Evolutionary conservation across 2,797 vertebrate genomes (phyloP), one percentile per base, ranked within the genome.

Genomic region (Craterocephalus amniculus): DNA sequence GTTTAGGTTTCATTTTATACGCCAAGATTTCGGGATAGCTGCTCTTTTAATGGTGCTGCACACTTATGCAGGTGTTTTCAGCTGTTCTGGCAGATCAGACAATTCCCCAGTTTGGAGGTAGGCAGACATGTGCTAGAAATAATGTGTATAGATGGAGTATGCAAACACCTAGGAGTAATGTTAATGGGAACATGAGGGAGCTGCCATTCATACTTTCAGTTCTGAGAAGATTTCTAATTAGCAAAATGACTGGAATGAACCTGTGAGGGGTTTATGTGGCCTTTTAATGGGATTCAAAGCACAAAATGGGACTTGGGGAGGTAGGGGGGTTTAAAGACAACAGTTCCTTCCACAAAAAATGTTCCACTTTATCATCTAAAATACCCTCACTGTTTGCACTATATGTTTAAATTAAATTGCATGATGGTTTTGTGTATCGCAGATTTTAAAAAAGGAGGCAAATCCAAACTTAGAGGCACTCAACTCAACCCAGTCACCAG

Each of bases 121-220:
- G 67, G 56, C 38, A 34, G 61, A 68, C 48, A 40, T 73, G 54
- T 32, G 43, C 40, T 59, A 74, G 67, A 34, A 69, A 69, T 68
- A 56, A 74, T 43, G 49, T 14, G 29, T 49, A 36, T 26, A 55
- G 49, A 52, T 8, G 26, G 26, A 75, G 54, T 57, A 36, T 55
- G 43, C 54, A 63, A 45, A 58, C 72, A 58, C 35, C 66, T 43
- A 32, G 49, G 26, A 69, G 72, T 54, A 43, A 54, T 24, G 36
- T 48, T 69, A 61, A 67, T 18, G 56, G 26, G 40, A 29, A 22
- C 29, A 54, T 27, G 32, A 58, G 29, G 4, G 63, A 73, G 71
- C 63, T 62, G 72, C 73, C 62, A 73, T 34, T 71, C 64, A 62
- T 9, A 2, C 43, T 29, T 40, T 52, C 67, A 36, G 57, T 54